Evolutionary conservation across 53 echinoderm and acorn worm species (phyloP).

Genomic region (Patiria pectinifera): DNA sequence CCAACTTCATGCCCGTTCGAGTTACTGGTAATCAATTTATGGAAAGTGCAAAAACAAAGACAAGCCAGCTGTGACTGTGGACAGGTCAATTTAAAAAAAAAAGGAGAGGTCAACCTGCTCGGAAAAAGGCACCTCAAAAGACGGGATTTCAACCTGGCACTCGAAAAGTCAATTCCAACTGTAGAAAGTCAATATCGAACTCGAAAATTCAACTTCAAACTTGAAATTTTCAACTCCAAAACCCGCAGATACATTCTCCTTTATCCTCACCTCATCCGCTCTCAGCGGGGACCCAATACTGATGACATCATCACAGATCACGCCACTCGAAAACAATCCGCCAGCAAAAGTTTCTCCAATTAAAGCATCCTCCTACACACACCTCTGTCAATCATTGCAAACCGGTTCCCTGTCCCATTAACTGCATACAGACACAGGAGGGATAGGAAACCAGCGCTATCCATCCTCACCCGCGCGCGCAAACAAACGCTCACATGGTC

Average conservation of each 20-base stretch:
- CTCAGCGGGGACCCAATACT: neutral
- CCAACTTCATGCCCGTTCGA: no score
- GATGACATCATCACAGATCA: conserved; percentile 26
- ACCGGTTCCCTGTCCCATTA: neutral
- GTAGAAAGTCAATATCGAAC: no score
- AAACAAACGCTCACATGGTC: conserved; percentile 4
- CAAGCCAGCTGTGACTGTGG: no score
- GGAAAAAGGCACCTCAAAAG: no score
- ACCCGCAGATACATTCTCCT: neutral
- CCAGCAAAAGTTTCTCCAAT: neutral
- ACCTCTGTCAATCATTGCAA: neutral
- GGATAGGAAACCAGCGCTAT: neutral
- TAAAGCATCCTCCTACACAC: neutral
- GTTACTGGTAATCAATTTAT: no score
- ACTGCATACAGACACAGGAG: neutral
- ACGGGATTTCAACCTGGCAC: no score
- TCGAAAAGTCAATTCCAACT: no score
- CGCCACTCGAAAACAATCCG: conserved; percentile 22
- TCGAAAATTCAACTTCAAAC: no score
- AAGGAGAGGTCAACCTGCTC: no score
- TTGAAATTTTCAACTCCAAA: no score
- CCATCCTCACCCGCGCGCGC: neutral
- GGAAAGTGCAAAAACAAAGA: no score
- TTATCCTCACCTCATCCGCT: neutral
- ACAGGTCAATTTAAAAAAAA: no score